phyloP scores from a whole-genome alignment of 2,113 vertebrate species.

The Porphyrio hochstetteri region DNA sequence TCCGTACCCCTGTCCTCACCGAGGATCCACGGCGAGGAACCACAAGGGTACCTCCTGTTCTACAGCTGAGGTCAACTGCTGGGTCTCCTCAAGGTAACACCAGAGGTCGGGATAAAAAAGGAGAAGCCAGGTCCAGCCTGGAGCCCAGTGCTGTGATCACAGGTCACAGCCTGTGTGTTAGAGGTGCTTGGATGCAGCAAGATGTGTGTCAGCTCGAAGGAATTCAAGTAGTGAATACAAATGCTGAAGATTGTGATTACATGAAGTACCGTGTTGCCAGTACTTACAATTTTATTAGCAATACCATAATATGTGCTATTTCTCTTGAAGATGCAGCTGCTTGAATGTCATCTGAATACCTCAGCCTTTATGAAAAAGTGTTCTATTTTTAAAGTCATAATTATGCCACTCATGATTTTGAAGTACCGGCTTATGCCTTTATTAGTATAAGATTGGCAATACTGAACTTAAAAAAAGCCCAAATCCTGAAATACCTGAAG shows the following conservation, averaged over 20 bases:
- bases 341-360: conserved; percentile 68
- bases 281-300: conserved; percentile 46
- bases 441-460: conserved; percentile 53
- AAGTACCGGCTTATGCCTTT: conserved; percentile 58
- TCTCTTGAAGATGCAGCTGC: conserved; percentile 66
- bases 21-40: no score
- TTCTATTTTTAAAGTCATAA: conserved; percentile 62
- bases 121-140: not conserved
- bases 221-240: not conserved
- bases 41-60: not conserved
- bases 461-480: conserved; percentile 45
- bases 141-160: not conserved
- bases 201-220: not conserved
- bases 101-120: not conserved
- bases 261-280: conserved; percentile 38
- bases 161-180: not conserved
- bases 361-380: conserved; percentile 66
- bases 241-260: conserved; percentile 1
- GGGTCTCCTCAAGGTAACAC: not conserved
- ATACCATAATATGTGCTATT: conserved; percentile 47
- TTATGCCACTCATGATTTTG: conserved; percentile 63
- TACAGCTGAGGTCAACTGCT: accelerated
- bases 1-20: not conserved
- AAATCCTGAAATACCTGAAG: conserved; percentile 52
- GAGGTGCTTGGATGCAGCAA: not conserved